Percentiles rank a stretch among this genome's conserved stretches.
Evolutionary conservation across 2,113 vertebrate genomes (phyloP).

Genomic region (Rhabdomys dilectus): DNA sequence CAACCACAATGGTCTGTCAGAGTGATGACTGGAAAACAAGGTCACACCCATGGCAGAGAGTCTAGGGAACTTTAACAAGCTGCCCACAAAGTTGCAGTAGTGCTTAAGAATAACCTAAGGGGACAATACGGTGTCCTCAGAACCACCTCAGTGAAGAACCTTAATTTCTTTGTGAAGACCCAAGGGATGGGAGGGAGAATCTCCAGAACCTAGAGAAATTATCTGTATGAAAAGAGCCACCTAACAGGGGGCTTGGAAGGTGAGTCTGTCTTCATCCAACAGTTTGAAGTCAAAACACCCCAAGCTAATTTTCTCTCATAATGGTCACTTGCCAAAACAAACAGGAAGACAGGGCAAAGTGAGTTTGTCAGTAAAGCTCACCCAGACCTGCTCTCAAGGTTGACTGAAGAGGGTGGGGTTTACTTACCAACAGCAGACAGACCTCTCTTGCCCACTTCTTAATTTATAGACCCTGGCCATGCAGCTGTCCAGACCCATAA

Average conservation of each 20-base stretch:
- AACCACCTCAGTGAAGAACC: not conserved
- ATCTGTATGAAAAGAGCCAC: not conserved
- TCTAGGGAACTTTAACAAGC: not conserved
- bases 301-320: not conserved
- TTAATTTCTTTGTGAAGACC: not conserved
- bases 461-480: not conserved
- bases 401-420: not conserved
- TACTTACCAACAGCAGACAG: not conserved
- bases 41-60: not conserved
- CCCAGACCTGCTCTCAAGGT: not conserved
- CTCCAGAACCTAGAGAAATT: not conserved
- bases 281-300: not conserved
- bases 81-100: not conserved
- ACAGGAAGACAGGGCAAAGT: not conserved
- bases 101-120: not conserved
- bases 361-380: not conserved
- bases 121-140: not conserved
- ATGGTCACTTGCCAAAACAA: slow-evolving; percentile 27
- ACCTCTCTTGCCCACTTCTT: not conserved
- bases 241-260: not conserved
- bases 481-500: not conserved
- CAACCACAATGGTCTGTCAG: not conserved
- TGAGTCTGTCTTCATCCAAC: not conserved
- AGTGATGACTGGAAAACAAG: not conserved
- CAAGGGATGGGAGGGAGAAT: not conserved